Conservation (phyloP, 2,797 vertebrate genomes). For the Hirundo rustica region DNA sequence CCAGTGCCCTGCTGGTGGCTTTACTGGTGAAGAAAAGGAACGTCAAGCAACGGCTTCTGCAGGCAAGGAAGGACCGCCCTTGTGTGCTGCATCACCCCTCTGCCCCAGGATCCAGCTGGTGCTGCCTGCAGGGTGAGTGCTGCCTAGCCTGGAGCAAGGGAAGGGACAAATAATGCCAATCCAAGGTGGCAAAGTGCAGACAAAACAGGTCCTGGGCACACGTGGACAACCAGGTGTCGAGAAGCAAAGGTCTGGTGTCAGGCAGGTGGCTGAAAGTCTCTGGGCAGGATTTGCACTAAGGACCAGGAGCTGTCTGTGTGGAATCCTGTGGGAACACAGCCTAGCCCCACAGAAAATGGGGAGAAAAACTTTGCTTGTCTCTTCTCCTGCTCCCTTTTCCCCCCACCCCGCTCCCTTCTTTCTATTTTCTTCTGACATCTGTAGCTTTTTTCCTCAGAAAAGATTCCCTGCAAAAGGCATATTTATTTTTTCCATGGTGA, state of each 20-base stretch:
- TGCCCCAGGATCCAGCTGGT: neutral
- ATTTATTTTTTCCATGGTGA: neutral
- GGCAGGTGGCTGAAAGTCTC: neutral
- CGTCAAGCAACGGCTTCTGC: neutral
- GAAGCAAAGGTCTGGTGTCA: neutral
- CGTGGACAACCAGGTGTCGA: neutral
- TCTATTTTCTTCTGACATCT: neutral
- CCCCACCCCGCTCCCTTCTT: accelerated
- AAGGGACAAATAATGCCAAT: accelerated
- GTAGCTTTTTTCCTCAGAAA: neutral
- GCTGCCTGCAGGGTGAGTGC: neutral
- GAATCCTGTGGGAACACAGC: neutral
- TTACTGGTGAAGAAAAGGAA: neutral
- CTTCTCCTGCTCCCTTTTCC: neutral
- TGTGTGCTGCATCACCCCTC: neutral
- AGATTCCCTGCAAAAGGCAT: neutral
- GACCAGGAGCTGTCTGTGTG: accelerated
- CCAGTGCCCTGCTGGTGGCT: neutral
- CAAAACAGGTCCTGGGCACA: neutral
- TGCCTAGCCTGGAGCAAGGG: neutral
- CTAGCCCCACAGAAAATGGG: neutral
- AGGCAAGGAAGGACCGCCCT: neutral
- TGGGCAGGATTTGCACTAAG: neutral
- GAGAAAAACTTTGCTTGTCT: neutral
- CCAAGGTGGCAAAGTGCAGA: neutral